Base-by-base conservation (phyloP, 2,888 invertebrate genomes). In the Caenorhabditis afra region DNA sequence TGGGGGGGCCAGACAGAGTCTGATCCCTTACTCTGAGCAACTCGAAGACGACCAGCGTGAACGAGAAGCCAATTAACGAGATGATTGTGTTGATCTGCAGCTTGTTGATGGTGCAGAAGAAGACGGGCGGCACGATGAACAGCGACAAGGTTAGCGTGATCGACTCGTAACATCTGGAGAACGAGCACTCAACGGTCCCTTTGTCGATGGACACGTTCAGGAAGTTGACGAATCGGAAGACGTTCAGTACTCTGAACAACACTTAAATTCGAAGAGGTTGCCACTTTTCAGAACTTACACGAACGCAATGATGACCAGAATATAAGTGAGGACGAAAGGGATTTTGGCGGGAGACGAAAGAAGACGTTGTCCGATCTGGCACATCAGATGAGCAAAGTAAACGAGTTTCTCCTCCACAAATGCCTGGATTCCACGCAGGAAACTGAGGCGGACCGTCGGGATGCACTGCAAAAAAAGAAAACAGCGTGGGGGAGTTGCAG, bases 351-450 rank as follows among this genome's bases (percentile, higher is more conserved):
- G 47, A 10, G 67, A 68, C 8, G 50, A 44, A 11, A 79, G 55
- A 16, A 79, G 29, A n/a, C 45, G 16, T n/a, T 74, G 61, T 10
- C 79, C 79, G 41, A 74, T 74, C 53, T 62, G 55, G 49, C 73
- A 73, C 73, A 79, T 74, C 5, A 79, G 44, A 74, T 79, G 79
- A 18, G 79, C 79, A 23, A 79, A 50, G 57, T 79, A 79, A 0
- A 79, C 68, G 3, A 79, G 47, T 47, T 79, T 79, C 55, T 74
- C 79, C 44, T 79, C 79, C 20, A 79, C 45, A 11, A 79, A 74
- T n/a, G 79, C 79, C 47, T 79, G 78, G 23, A 78, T 49, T 22
- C 67, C 52, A 22, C 67, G 73, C n/a, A 59, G 12, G 16, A 37
- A 64, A 37, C 50, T 52, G 18, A 71, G n/a, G 8, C 59, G 47